These are phyloP conservation scores for Aurelia sp. DNA, from an alignment of 30 jellyfish, hydroid and myxozoan genomes.

Conservation along the genomic window DNA sequence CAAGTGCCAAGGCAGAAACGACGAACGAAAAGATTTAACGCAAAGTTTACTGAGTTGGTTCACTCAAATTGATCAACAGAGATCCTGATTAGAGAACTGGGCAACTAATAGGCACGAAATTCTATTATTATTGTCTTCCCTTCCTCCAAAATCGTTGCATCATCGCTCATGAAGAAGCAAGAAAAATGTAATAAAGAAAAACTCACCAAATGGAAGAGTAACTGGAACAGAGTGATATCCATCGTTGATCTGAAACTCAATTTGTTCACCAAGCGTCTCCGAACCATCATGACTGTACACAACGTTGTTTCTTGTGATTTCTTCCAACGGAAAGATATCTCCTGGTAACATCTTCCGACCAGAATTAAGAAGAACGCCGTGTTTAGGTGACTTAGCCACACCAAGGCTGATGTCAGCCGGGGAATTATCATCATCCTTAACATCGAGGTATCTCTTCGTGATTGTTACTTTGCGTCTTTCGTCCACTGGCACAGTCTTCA, in stretches of 20 bases:
- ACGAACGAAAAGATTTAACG: no score
- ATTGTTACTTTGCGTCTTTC: constrained; percentile 68
- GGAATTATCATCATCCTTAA: constrained; percentile 80
- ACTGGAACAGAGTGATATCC: constrained; percentile 75
- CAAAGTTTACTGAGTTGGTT: no score
- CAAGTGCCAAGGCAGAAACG: no score
- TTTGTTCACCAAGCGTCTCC: constrained; percentile 76
- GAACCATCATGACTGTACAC: constrained; percentile 92
- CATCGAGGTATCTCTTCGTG: constrained; percentile 61
- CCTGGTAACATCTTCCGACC: constrained; percentile 71
- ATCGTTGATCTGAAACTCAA: constrained; percentile 76
- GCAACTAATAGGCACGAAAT: no score
- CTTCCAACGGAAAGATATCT: constrained; percentile 68
- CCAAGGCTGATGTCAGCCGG: constrained; percentile 72
- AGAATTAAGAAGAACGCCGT: constrained; percentile 74
- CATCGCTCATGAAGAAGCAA: no score
- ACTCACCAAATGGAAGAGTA: constrained; percentile 84
- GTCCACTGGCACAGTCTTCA: constrained; percentile 72
- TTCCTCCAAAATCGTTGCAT: no score
- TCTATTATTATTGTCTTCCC: no score
- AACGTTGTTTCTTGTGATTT: constrained; percentile 57
- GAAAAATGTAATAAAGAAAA: neutral
- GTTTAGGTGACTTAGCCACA: constrained; percentile 62
- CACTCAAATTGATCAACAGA: no score
- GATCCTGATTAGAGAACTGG: no score